These are phyloP conservation scores for Pachyramphus minor DNA, from an alignment of 2,113 vertebrate genomes.

Conservation along the genomic window DNA sequence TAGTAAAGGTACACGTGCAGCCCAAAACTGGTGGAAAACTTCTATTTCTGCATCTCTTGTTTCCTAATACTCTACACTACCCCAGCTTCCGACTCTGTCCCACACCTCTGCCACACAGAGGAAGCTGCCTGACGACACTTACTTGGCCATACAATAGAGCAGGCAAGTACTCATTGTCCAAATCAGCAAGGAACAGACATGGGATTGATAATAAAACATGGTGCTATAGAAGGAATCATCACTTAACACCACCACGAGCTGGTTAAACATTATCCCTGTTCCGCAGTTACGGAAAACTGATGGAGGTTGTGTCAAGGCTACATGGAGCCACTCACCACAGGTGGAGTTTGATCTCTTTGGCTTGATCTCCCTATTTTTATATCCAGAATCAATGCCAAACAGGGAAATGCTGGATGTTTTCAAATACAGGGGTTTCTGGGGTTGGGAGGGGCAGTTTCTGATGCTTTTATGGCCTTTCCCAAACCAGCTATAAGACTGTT, in stretches of 20 bases:
- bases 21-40: background rate
- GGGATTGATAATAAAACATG: background rate
- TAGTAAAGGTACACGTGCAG: fast-evolving
- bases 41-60: background rate
- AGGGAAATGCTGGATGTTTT: background rate
- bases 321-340: fast-evolving
- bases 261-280: conserved; percentile 9
- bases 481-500: background rate
- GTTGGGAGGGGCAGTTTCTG: background rate
- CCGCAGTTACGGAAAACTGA: background rate
- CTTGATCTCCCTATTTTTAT: background rate
- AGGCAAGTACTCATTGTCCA: background rate
- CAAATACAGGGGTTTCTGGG: background rate
- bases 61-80: background rate
- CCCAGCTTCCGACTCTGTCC: background rate
- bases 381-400: background rate
- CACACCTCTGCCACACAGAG: background rate
- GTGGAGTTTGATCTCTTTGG: background rate
- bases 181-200: background rate
- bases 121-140: background rate
- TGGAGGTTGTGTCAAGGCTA: fast-evolving
- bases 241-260: background rate
- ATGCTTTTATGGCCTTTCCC: background rate
- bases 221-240: background rate
- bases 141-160: background rate